Base-by-base conservation (phyloP, 2,797 vertebrate genomes). In the Leptatherina wallacei region DNA sequence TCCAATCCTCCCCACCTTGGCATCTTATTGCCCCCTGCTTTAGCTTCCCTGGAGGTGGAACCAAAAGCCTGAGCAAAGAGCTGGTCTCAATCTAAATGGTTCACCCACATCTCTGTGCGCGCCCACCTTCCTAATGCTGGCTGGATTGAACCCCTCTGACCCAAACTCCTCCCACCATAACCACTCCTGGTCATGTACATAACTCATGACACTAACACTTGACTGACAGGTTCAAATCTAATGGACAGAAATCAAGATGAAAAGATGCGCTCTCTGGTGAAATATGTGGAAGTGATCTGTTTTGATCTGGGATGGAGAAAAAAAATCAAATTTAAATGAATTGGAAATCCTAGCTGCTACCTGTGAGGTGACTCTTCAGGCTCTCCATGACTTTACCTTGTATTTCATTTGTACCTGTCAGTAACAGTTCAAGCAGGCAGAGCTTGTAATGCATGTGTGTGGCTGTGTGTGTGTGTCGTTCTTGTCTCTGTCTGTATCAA, bases 21-120 rank as follows among this genome's bases (percentile, higher is more conserved):
- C 61, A 67, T 70, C 64, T 71, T 55, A 65, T 71, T 76, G 71
- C 71, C 69, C 78, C 71, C 61, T 66, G 63, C 80, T 74, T 79
- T 67, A 71, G 66, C 73, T 70, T 73, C 80, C 74, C 77, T 69
- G 22, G 82, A 89, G 86, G 83, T 60, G 38, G 64, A 87, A 80
- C 76, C 82, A 82, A 93, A 91, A 69, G 74, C 82, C 77, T 89
- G 85, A 27, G 86, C 91, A 91, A 81, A 91, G 78, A 85, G 73
- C 74, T 29, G 44, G 73, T 77, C 86, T 89, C 83, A 16, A 75
- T 82, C 44, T 27, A 65, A 44, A 35, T 27, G 14, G 32, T 70
- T 69, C 69, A 83, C 84, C 84, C 78, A 71, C 66, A 76, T 85
- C 88, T 88, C 83, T 75, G 33, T 61, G 86, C 82, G 86, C 80